Base-by-base conservation (phyloP, 1,140 invertebrate species). In the Cataglyphis hispanica region DNA sequence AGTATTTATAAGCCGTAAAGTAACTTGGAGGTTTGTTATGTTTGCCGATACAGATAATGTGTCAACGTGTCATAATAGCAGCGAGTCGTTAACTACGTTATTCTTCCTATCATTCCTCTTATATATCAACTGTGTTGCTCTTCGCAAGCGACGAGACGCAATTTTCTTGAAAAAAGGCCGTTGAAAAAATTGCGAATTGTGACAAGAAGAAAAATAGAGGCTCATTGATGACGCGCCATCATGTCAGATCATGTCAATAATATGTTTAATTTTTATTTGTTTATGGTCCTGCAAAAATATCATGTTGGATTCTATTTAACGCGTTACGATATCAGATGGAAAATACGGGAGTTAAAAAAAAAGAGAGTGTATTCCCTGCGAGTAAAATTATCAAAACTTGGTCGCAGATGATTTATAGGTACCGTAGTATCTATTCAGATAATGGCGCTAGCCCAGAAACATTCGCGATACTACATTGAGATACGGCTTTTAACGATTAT, bases 41-140 rank as follows among this genome's bases (percentile, higher is more conserved):
- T 60, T 83, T 31, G 40, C 58, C 27, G 27, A 46, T 61, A 70
- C 37, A 83, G n/a, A 83, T 81, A 81, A 81, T 50, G 40, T 69
- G 40, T 69, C 63, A 31, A 53, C n/a, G n/a, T 22, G 19, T 13
- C 13, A 19, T 70, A 46, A 60, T 19, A 83, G 56, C 37, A 22
- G 19, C 37, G 53, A 72, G 67, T 83, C 53, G 27, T 83, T 72
- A 83, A 83, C 25, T 25, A 83, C 27, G 13, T 72, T 74, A 72
- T 43, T 8, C 25, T 46, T 74, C 13, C 58, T n/a, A 19, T 19
- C 22, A 37, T 27, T 6, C 8, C n/a, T 40, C 40, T 5, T 72
- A 50, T 50, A 19, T 34, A 1, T 19, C 43, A 19, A 34, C 53
- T 34, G 78, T 25, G 16, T 72, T 72, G n/a, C 61, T 83, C 67